Base-by-base conservation (phyloP, 1,140 invertebrate genomes). In the Sesamia nonagrioides region DNA sequence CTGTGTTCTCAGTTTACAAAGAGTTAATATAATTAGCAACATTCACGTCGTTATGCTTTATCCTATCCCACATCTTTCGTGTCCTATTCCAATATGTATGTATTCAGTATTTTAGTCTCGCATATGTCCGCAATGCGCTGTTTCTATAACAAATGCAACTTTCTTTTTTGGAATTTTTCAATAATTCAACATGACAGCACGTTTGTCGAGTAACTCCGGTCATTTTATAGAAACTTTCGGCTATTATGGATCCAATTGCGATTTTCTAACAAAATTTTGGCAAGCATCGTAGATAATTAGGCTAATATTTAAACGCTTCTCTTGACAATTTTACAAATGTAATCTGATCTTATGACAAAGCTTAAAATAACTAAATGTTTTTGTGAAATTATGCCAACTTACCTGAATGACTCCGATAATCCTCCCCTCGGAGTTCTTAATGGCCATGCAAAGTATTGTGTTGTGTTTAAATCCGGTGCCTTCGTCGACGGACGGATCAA, bases 381-480 rank as follows among this genome's bases (percentile, higher is more conserved):
- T 7, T 13, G 40, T 56, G 68, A 45, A 79, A 79, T 69, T 79
- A 5, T 71, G 58, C 48, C 63, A 27, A 78, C 82, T 88, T 87
- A 96, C 96, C 94, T 98, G 98, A 89, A 98, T 98, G 4, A 99
- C 98, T 13, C 98, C 98, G 83, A 99, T 98, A 58, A 99, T 98
- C 89, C 98, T 97, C 18, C 97, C 97, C 54, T 97, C 96, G 0
- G 98, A 98, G 94, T 98, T 98, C 95, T 98, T 98, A 77, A 99
- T 98, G 9, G 98, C 97, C 98, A 98, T 98, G 89, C 98, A 98
- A 2, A 99, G 96, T 69, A 99, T 98, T 33, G 97, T 98, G 86
- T 96, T 97, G 94, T 98, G 98, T 85, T 96, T 96, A 94, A 98
- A 98, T 56, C 96, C 96, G 7, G 96, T 96, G 37, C 96, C 96